phyloP scores from a whole-genome alignment of 2,113 vertebrate genomes.

The Apodemus speciosus region DNA sequence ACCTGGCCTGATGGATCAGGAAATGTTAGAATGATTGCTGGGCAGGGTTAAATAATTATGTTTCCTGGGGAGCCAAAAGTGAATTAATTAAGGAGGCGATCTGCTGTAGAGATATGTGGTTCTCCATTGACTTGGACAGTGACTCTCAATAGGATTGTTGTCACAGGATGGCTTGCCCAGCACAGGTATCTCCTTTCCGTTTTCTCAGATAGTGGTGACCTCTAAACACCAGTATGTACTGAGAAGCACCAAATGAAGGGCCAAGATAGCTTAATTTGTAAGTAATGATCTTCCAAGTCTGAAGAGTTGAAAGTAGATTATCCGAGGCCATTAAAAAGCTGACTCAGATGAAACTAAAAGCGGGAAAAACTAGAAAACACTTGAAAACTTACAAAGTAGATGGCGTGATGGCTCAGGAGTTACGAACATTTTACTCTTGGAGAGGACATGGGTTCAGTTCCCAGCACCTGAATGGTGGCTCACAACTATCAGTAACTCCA shows the following conservation, averaged over 20 bases:
- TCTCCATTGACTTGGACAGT: not conserved
- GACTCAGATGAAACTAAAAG: not conserved
- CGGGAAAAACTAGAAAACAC: not conserved
- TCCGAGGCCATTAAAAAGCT: not conserved
- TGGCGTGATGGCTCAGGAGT: not conserved
- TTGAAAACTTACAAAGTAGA: not conserved
- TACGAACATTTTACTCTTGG: not conserved
- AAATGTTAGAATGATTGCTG: not conserved
- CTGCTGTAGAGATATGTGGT: not conserved
- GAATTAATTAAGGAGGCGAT: not conserved
- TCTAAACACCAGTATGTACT: not conserved
- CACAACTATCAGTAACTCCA: not conserved
- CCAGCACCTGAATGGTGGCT: not conserved
- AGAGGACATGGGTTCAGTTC: not conserved
- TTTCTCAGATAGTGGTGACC: too few species aligned
- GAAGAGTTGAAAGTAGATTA: not conserved
- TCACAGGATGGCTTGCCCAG: not conserved
- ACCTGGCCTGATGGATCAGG: constrained; percentile 75
- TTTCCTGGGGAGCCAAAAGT: not conserved
- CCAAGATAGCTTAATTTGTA: not conserved
- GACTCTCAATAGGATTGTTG: not conserved
- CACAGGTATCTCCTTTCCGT: not conserved
- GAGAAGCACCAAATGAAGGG: not conserved
- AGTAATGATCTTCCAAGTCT: not conserved
- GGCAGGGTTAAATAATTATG: not conserved